Base-by-base conservation (phyloP, 2,797 vertebrate species). In the Schizothorax lantsangensis region DNA sequence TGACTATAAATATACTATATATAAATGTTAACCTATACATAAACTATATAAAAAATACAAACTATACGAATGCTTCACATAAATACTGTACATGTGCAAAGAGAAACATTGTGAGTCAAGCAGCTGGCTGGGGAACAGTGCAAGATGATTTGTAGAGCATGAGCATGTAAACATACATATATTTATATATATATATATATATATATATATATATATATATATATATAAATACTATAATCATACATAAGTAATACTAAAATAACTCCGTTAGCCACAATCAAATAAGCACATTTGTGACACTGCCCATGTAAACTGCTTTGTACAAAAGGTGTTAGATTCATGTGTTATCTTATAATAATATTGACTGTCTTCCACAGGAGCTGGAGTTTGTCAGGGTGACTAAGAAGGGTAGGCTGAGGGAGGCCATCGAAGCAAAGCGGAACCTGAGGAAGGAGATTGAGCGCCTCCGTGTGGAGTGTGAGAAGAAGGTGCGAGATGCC, bases 371-470 rank as follows among this genome's bases (percentile, higher is more conserved):
- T 73, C 45, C 21, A 6, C 88, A 99, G 98, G 98, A 99, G 93
- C 91, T 99, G 92, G 98, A 99, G 94, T 99, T 99, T 91, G 95
- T 99, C 26, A 92, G 96, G 2, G 97, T 99, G 89, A 97, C 97
- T 49, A 99, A 99, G 94, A 99, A 98, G 77, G 98, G 99, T 86
- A 97, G 98, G 85, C 95, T 99, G 88, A 95, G 97, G 81, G 98
- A 99, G 86, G 98, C 98, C 2, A 97, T 98, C 0, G 98, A 99
- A 91, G 97, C 98, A 2, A 99, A 99, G 91, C 97, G 97, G 72
- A 97, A 96, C 92, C 92, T 99, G 84, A 93, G 97, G 75, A 99
- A 98, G 79, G 97, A 99, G 95, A 98, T 99, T 0, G 98, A 99
- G 87, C 97, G 98, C 1, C 96, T 99, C 81, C 95, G 96, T 0